Base-by-base conservation (phyloP, 2,888 invertebrate genomes). In the Choristoneura rosaceana region DNA sequence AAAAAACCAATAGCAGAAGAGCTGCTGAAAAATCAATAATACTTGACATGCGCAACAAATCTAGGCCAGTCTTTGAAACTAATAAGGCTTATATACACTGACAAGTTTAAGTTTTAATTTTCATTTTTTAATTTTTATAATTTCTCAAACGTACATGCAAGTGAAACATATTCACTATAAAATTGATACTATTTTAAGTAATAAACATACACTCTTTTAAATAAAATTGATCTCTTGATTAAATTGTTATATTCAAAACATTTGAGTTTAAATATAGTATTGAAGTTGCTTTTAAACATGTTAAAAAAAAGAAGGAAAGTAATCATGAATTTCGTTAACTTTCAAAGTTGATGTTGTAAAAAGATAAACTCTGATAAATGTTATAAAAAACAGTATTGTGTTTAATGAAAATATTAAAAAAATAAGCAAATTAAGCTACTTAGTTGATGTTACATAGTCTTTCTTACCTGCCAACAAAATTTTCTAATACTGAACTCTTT, bases 401-500 rank as follows among this genome's bases (percentile, higher is more conserved):
- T n/a, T n/a, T 38, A 4, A 34, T 59, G n/a, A 9, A 59, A 59
- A 12, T n/a, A 12, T 25, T 12, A 12, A 55, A 25, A 8, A 59
- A n/a, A 14, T n/a, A n/a, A n/a, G n/a, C 14, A 3, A 59, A 38
- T 59, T 25, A 59, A 38, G n/a, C 38, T 38, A 25, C 25, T 2
- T 25, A 38, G 38, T n/a, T 38, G 4, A 59, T 59, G 59, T 69
- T 15, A 69, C 34, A 50, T 25, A 64, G 41, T 52, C 96, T 95
- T 95, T 52, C 96, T 95, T 95, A 99, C 99, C 97, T 98, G 94
- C 99, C 99, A 80, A 99, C 99, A 90, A 99, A 99, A 95, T 99
- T 99, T 95, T 99, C 99, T 88, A 99, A 95, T 74, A 99, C 99
- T 69, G 99, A 99, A 94, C 99, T 99, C 95, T 99, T 99, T 85